These are phyloP conservation scores for Sipunculus nudus DNA, from an alignment of 2,888 invertebrate genomes.

Conservation along the genomic window DNA sequence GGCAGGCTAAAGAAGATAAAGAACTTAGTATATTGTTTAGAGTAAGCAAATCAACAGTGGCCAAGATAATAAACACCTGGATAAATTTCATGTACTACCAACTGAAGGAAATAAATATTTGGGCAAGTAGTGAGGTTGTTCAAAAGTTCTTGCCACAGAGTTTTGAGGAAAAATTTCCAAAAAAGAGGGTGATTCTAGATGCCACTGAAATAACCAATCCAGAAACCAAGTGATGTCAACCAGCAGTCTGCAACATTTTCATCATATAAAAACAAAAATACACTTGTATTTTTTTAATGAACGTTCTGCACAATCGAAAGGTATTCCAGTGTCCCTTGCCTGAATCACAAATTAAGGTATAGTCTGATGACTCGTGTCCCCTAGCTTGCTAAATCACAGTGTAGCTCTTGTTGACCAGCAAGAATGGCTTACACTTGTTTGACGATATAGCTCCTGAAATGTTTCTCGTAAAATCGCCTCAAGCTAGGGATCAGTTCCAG, in stretches of 20 bases:
- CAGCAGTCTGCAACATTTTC: background rate
- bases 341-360: too few species aligned
- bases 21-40: background rate
- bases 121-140: background rate
- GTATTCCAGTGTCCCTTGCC: too few species aligned
- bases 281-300: too few species aligned
- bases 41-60: background rate
- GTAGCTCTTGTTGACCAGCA: too few species aligned
- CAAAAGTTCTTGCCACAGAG: background rate
- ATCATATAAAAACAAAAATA: conserved; percentile 1
- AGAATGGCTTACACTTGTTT: too few species aligned
- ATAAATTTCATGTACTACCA: background rate
- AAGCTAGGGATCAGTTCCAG: too few species aligned
- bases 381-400: too few species aligned
- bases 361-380: too few species aligned
- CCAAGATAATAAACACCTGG: background rate
- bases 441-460: too few species aligned
- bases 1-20: background rate
- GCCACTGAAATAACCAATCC: conserved; percentile 1
- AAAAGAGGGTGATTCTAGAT: background rate
- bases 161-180: background rate
- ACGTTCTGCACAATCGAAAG: too few species aligned
- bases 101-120: background rate
- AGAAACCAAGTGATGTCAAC: background rate
- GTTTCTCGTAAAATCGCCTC: too few species aligned